phyloP scores from a whole-genome alignment of 2,888 invertebrate genomes.

The Amblyjoppa proteus region DNA sequence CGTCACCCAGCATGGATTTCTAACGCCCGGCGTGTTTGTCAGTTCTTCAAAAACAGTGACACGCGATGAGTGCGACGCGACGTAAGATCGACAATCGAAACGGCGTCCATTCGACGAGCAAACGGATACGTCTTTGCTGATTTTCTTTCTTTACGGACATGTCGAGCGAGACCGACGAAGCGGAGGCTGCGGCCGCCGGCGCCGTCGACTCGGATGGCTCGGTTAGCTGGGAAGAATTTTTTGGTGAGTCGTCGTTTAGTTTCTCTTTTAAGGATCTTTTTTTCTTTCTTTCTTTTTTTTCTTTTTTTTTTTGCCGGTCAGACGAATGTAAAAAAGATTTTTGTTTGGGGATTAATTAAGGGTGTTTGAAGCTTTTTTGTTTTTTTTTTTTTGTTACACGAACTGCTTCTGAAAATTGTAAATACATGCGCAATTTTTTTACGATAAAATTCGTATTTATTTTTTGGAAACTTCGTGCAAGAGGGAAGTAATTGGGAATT shows the following conservation, averaged over 20 bases:
- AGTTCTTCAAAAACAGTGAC: conserved; percentile 21
- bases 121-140: conserved; percentile 25
- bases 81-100: conserved; percentile 41
- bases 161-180: conserved; percentile 77
- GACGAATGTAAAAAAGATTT: too few relatives aligned
- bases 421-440: too few relatives aligned
- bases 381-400: not conserved
- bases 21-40: not conserved
- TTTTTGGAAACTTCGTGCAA: too few relatives aligned
- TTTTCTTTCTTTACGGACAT: conserved; percentile 62
- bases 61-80: conserved; percentile 48
- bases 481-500: too few relatives aligned
- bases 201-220: conserved; percentile 89
- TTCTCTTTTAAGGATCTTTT: too few relatives aligned
- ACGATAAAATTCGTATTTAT: too few relatives aligned
- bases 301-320: too few relatives aligned
- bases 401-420: not conserved
- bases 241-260: conserved; percentile 86
- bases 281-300: too few relatives aligned
- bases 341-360: not conserved
- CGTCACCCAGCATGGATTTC: not conserved
- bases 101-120: conserved; percentile 17
- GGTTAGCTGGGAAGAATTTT: conserved; percentile 91
- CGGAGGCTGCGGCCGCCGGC: conserved; percentile 81
- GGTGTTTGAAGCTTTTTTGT: too few relatives aligned